Evolutionary conservation across 2,797 vertebrate species (phyloP), one percentile per base, ranked within the genome.

Genomic region (Coccyzus lansbergi): DNA sequence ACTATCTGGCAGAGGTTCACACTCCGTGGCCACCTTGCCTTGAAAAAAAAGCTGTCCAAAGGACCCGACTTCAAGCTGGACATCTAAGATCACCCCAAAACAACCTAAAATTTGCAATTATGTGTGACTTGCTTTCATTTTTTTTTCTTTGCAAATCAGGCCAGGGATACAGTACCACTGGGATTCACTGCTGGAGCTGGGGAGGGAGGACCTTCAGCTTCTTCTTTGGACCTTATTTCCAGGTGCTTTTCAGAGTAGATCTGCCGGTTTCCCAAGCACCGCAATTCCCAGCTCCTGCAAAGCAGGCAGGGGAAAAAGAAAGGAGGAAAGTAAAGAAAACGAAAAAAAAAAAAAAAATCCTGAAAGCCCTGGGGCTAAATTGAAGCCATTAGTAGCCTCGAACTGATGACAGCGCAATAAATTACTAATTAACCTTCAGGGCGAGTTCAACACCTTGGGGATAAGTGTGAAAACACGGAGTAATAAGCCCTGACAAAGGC

Each of bases 341-440:
- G 42, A 8, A 5, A 6, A 7, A 8, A 1, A 11, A n/a, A n/a
- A n/a, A 31, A 25, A 12, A 59, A 69, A 90, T 16, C 5, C 2
- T 6, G 4, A 94, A 91, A 95, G 62, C 94, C 93, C 92, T 75
- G 46, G 88, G 90, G 94, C 83, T 94, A 96, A 96, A 94, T 87
- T 93, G 90, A 93, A 96, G 92, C 95, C 93, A 95, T 94, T 95
- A 96, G 95, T 93, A 94, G 95, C 96, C 86, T 95, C 63, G 10
- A 93, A 92, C 96, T 93, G 95, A 93, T 96, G 95, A 97, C 95
- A 97, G 91, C 74, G 89, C 93, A 92, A 96, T 97, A 96, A 97
- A 96, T 97, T 95, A 93, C 96, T 96, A 97, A 96, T 97, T 97
- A 97, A 96, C 96, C 95, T 96, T 91, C 62, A 60, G 91, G 88